phyloP scores from a whole-genome alignment of 2,113 vertebrate genomes.

The Heterochromis multidens region DNA sequence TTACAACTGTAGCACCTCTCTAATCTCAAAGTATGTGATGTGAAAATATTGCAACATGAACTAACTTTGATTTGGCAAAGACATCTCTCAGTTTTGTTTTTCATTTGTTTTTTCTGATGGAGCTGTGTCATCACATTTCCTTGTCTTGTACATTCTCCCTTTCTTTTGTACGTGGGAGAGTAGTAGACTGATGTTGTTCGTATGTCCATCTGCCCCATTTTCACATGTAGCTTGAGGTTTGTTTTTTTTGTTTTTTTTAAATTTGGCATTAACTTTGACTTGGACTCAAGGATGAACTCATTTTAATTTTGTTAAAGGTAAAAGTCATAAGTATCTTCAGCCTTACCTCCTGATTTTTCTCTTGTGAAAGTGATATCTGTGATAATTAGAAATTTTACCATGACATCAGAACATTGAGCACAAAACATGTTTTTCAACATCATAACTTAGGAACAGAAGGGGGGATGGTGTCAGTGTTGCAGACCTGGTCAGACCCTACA shows the following conservation, averaged over 20 bases:
- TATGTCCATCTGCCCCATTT: not conserved
- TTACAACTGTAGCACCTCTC: fast-evolving
- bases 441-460: not conserved
- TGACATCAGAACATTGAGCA: too few relatives aligned
- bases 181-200: not conserved
- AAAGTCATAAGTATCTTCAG: too few relatives aligned
- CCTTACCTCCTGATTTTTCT: too few relatives aligned
- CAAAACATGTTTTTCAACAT: not conserved
- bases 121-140: not conserved
- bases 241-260: not conserved
- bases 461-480: not conserved
- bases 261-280: not conserved
- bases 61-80: not conserved
- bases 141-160: not conserved
- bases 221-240: not conserved
- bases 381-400: not conserved
- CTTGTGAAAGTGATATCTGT: too few relatives aligned
- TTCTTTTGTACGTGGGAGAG: not conserved
- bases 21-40: not conserved
- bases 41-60: not conserved
- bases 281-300: not conserved
- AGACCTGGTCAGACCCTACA: not conserved
- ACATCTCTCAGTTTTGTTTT: not conserved
- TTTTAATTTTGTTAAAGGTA: too few relatives aligned
- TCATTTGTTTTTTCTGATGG: not conserved